Conservation (phyloP, 1,140 invertebrate genomes). For the Bombus huntii region DNA sequence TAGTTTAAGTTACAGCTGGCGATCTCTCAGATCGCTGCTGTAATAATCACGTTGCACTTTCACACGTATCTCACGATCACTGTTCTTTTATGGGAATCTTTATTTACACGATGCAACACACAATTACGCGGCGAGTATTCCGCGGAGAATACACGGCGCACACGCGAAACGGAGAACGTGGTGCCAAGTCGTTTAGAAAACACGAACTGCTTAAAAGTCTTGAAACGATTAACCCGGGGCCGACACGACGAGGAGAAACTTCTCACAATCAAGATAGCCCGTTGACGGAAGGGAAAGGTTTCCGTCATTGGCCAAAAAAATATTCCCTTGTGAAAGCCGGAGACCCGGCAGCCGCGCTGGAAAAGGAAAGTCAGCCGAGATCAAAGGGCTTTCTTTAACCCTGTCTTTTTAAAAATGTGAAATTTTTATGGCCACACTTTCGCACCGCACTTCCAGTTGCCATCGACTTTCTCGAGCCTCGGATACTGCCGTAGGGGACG, state of each 20-base stretch:
- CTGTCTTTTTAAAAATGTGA: constrained; percentile 71
- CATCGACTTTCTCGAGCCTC: constrained; percentile 18
- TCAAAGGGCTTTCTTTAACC: constrained; percentile 66
- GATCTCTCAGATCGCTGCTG: not conserved
- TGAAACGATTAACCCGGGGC: constrained; percentile 18
- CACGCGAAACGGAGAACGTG: not conserved
- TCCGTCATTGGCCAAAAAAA: constrained; percentile 67
- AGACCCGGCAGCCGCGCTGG: not conserved
- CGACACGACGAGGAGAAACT: constrained; percentile 33
- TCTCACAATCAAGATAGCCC: constrained; percentile 41
- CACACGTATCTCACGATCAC: not conserved
- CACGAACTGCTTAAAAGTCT: not conserved
- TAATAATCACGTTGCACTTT: not conserved
- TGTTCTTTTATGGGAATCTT: not conserved
- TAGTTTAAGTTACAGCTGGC: not conserved
- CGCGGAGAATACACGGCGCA: not conserved
- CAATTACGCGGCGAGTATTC: not conserved
- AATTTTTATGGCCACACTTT: constrained; percentile 73
- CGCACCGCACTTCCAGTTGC: constrained; percentile 15
- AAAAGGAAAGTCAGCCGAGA: constrained; percentile 54
- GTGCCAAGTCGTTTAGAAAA: not conserved
- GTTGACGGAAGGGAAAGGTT: constrained; percentile 58
- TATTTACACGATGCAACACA: not conserved
- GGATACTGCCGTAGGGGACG: constrained; percentile 20
- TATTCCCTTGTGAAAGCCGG: constrained; percentile 36